Base-by-base conservation (phyloP, 2,113 vertebrate genomes). In the Melanerpes aurifrons region DNA sequence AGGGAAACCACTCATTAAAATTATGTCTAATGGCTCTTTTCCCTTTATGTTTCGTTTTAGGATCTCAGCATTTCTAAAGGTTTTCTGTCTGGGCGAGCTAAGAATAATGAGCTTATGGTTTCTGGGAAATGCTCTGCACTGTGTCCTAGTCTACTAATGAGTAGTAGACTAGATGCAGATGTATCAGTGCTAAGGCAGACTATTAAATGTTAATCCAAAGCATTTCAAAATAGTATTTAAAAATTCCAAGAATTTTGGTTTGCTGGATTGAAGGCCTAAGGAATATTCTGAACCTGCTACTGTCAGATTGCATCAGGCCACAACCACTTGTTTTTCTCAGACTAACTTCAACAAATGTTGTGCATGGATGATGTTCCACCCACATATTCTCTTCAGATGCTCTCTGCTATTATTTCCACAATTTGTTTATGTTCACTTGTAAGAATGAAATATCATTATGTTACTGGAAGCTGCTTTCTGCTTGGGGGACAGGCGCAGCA, bases 391-490 rank as follows among this genome's bases (percentile, higher is more conserved):
- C 78, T 82, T 87, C 64, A 82, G 57, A 91, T 85, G 77, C 25
- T 80, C 78, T 77, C 43, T 53, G 5, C 21, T 92, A 19, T 89
- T 85, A 79, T 76, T 87, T 91, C 43, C 53, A 89, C 50, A 76
- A 76, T 80, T 40, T 94, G 47, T 80, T 73, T 86, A 63, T 70
- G 40, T 67, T 53, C 56, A 47, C 22, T 76, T 82, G 28, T 70
- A 58, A 37, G 90, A 89, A 32, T 57, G 64, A 80, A 82, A 85
- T 78, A 61, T 69, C 57, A 81, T 90, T 82, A 89, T 87, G 58
- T 45, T 83, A 77, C 82, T 77, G 31, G 32, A 87, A 64, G 11
- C 43, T 68, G 48, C 66, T 68, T 94, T 93, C 32, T 93, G 48
- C 66, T 69, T n/a, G 24, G 20, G 64, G 54, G n/a, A 76, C 12